Conservation (phyloP, 1,140 invertebrate genomes). For the Eciton burchellii region DNA sequence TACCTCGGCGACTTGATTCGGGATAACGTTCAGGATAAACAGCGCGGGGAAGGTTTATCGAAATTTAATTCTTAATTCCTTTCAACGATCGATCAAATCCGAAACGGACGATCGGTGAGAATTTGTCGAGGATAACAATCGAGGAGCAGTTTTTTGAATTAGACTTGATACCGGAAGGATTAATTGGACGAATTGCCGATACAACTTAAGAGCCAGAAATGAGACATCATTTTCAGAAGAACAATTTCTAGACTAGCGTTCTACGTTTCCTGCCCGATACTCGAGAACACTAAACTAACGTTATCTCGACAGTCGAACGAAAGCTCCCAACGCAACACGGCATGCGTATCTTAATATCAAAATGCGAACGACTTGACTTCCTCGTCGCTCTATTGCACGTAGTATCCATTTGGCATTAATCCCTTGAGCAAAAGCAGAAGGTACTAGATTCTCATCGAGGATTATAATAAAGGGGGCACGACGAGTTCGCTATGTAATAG, state of each 20-base stretch:
- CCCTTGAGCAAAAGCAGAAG: constrained; percentile 71
- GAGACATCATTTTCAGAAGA: not conserved
- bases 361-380: constrained; percentile 38
- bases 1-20: not conserved
- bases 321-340: constrained; percentile 19
- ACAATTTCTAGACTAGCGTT: constrained; percentile 27
- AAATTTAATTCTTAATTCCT: not conserved
- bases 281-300: not conserved
- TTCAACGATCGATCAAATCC: too few species aligned
- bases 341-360: constrained; percentile 28
- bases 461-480: constrained; percentile 36
- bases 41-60: not conserved
- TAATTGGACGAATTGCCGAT: not conserved
- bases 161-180: constrained; percentile 26
- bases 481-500: constrained; percentile 22
- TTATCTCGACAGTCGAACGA: constrained; percentile 15
- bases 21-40: not conserved
- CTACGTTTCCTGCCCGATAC: constrained; percentile 9
- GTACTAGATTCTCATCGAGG: constrained; percentile 66
- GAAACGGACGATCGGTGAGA: too few species aligned
- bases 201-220: not conserved
- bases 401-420: constrained; percentile 46
- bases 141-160: not conserved
- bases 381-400: constrained; percentile 39
- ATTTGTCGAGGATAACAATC: not conserved